Evolutionary conservation across 2,888 invertebrate genomes (phyloP).

Genomic region (Ypsolopha sequella): DNA sequence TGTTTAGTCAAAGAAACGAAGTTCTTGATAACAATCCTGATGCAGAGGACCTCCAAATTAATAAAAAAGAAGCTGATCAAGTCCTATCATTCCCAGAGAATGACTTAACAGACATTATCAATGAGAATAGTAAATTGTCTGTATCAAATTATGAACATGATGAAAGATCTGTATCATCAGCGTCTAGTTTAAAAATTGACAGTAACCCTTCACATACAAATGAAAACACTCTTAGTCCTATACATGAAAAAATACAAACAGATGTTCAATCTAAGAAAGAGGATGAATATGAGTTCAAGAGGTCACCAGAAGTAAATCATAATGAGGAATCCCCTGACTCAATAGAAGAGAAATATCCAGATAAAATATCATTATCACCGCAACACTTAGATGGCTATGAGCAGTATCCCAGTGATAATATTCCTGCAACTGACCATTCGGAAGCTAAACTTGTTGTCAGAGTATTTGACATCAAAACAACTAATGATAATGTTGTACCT

Average conservation of each 20-base stretch:
- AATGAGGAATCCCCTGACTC: too few relatives aligned
- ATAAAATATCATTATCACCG: too few relatives aligned
- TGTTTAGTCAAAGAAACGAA: slow-evolving; percentile 5
- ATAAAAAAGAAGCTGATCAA: slow-evolving; percentile 16
- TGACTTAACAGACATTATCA: slow-evolving; percentile 36
- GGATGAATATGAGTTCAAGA: slow-evolving; percentile 22
- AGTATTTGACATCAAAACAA: slow-evolving; percentile 18
- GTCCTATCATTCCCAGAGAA: slow-evolving; percentile 39
- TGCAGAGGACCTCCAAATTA: slow-evolving; percentile 39
- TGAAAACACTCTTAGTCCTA: slow-evolving; percentile 5
- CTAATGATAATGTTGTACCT: slow-evolving; percentile 13
- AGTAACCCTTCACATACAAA: slow-evolving; percentile 26
- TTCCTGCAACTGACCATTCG: not conserved
- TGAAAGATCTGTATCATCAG: slow-evolving; percentile 48
- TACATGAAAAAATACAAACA: not conserved
- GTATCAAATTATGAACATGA: slow-evolving; percentile 54
- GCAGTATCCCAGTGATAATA: slow-evolving; percentile 17
- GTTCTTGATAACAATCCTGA: slow-evolving; percentile 26
- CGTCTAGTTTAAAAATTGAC: slow-evolving; percentile 51
- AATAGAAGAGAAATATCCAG: too few relatives aligned
- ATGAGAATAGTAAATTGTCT: slow-evolving; percentile 53
- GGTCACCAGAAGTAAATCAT: too few relatives aligned
- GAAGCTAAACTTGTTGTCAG: slow-evolving; percentile 5
- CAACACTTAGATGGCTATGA: slow-evolving; percentile 18
- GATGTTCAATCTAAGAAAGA: slow-evolving; percentile 16